Conservation (phyloP, 2,797 vertebrate genomes). For the Lacerta bilineata region DNA sequence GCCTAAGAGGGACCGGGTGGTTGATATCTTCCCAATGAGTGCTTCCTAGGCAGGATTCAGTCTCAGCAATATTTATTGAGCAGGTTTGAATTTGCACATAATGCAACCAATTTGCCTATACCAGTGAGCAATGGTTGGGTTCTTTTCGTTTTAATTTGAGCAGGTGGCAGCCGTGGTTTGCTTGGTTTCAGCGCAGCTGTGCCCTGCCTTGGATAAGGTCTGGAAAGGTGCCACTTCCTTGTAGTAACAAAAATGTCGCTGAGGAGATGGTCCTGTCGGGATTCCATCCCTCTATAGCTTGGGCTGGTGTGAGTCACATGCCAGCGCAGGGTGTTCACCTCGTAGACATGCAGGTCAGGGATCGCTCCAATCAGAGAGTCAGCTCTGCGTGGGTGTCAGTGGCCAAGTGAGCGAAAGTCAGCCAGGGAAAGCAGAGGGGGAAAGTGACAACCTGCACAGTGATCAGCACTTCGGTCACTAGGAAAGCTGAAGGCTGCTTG, state of each 20-base stretch:
- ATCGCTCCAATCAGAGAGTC: neutral
- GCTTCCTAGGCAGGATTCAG: too few species aligned
- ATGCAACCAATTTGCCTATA: too few species aligned
- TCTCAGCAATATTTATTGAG: neutral
- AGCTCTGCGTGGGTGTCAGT: neutral
- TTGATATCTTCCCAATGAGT: too few species aligned
- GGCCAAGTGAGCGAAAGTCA: neutral
- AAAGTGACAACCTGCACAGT: neutral
- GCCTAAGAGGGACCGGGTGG: neutral
- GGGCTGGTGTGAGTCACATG: neutral
- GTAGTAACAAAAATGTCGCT: neutral
- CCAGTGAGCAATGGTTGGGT: too few species aligned
- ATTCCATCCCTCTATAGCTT: neutral
- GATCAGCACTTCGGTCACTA: neutral
- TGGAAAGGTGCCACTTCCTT: neutral
- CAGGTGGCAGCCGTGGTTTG: too few species aligned
- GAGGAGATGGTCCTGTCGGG: too few species aligned
- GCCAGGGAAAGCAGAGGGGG: neutral
- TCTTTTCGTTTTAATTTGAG: neutral
- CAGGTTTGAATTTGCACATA: neutral
- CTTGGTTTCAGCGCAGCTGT: neutral
- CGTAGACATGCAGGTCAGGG: neutral
- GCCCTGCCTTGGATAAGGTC: neutral
- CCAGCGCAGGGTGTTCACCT: neutral
- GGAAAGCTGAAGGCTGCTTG: neutral